Evolutionary conservation across 2,113 vertebrate species (phyloP), one percentile per base, ranked within the genome.

Genomic region (Aix galericulata): DNA sequence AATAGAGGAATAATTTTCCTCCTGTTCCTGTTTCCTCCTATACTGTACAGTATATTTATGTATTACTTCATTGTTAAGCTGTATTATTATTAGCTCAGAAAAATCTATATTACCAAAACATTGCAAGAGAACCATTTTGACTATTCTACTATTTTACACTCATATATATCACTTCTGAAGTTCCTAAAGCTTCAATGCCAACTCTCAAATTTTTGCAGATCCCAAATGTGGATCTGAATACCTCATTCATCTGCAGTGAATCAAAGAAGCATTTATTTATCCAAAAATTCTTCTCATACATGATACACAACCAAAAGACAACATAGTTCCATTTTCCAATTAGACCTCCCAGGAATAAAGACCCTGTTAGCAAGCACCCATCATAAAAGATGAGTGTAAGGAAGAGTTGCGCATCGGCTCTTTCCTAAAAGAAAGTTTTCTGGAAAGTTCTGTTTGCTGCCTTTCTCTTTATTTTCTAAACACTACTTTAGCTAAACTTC

Each of bases 11-110:
- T 46, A 11, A 58, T 36, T 14, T 1, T 0, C 5, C 11, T 11
- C 1, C 27, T 38, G 36, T 38, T 38, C 36, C 36, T 38, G 36
- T 13, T 1, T 0, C 5, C 11, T 11, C 1, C 27, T 48, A 11
- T 32, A 32, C 8, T 11, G 1, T 32, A 58, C 31, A 34, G 8
- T 8, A 11, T 44, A n/a, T 48, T 48, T 56, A 32, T 15, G 4
- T 23, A 17, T 20, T 72, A 74, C 25, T 66, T 4, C 21, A 3
- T 66, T 66, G 31, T 44, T 71, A 69, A 86, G 1, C 4, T 74
- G 4, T 44, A 25, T 21, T 38, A 2, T 8, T 94, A 69, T 53
- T 36, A 59, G n/a, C 10, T 67, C n/a, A 58, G 21, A 38, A 69
- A 18, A 3, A 42, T 17, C 14, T 7, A 1, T 15, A 36, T 20